Evolutionary conservation across 2,797 vertebrate species (phyloP).

Genomic region (Helarctos malayanus): DNA sequence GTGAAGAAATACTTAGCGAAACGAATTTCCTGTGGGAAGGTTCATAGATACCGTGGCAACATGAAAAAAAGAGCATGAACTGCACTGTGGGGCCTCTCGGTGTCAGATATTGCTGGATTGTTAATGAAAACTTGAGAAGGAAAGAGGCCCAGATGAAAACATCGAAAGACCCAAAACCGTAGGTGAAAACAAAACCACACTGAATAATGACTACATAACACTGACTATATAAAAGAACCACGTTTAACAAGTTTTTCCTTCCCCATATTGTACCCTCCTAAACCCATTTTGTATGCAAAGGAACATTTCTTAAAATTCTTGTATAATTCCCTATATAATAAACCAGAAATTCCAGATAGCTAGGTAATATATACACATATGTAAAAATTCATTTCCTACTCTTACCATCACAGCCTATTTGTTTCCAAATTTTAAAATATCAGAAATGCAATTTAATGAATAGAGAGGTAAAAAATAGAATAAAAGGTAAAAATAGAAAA

Average conservation of each 20-base stretch:
- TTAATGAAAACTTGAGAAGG: conserved; percentile 3
- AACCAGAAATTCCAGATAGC: background rate
- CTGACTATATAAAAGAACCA: background rate
- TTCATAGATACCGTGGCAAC: background rate
- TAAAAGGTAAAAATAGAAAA: background rate
- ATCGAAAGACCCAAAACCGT: background rate
- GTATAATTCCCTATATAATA: conserved; percentile 16
- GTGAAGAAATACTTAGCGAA: background rate
- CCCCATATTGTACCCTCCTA: background rate
- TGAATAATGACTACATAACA: background rate
- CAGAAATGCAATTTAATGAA: background rate
- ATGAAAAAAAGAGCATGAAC: background rate
- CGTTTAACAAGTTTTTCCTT: background rate
- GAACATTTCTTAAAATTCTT: conserved; percentile 23
- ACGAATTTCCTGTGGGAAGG: background rate
- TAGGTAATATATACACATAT: background rate
- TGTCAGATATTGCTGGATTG: background rate
- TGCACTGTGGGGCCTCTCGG: background rate
- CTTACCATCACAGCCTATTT: background rate
- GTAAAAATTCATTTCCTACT: background rate
- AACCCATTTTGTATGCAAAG: conserved; percentile 8
- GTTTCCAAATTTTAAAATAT: conserved; percentile 4
- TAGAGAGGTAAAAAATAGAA: background rate
- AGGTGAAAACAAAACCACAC: background rate
- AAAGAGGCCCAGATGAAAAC: background rate